These are phyloP conservation scores for Aphaenogaster rudis DNA, from an alignment of 1,140 invertebrate genomes.

Conservation along the genomic window DNA sequence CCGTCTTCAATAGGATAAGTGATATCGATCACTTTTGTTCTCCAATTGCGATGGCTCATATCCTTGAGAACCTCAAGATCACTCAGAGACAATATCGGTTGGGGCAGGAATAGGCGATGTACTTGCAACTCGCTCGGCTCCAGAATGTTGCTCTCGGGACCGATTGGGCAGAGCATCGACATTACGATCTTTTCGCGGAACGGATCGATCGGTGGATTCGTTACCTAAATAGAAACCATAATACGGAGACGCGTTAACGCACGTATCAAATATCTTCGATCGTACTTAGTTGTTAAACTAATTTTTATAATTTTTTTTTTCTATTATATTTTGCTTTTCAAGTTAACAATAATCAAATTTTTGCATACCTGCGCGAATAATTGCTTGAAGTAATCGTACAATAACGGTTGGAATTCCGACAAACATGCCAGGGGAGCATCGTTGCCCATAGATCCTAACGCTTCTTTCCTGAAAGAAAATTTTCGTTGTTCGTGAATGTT, in stretches of 20 bases:
- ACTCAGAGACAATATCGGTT: conserved; percentile 97
- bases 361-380: conserved; percentile 96
- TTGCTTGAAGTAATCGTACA: conserved; percentile 99
- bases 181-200: conserved; percentile 99
- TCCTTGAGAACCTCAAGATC: conserved; percentile 96
- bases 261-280: not conserved
- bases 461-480: conserved; percentile 94
- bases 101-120: conserved; percentile 96
- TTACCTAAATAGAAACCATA: conserved; percentile 89
- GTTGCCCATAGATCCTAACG: conserved; percentile 99
- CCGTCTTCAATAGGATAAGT: conserved; percentile 93
- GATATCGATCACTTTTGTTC: conserved; percentile 96
- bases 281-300: conserved; percentile 5
- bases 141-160: conserved; percentile 97
- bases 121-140: conserved; percentile 96
- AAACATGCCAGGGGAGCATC: conserved; percentile 98
- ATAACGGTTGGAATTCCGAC: conserved; percentile 96
- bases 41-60: conserved; percentile 96
- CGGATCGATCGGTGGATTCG: conserved; percentile 99
- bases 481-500: conserved; percentile 17
- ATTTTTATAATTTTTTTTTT: conserved; percentile 31
- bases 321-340: not conserved
- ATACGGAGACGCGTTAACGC: not conserved
- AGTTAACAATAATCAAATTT: conserved; percentile 12
- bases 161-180: conserved; percentile 97